Evolutionary conservation across 2,113 vertebrate genomes (phyloP), one percentile per base, ranked within the genome.

Genomic region (Rhombomys opimus): DNA sequence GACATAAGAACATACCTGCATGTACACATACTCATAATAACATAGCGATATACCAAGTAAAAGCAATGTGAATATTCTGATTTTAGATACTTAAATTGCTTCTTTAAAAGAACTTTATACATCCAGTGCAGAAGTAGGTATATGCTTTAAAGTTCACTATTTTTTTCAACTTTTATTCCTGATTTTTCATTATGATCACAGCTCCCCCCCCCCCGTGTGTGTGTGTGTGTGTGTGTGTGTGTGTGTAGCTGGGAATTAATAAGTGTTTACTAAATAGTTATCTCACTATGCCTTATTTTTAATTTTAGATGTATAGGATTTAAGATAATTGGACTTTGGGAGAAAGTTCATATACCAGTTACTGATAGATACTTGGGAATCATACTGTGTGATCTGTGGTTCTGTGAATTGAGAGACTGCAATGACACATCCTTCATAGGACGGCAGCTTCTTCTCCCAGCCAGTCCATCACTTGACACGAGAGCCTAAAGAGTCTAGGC

Each of bases 21-120:
- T 15, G 23, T 17, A 63, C 57, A 84, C 11, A 41, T 27, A 41
- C 12, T 35, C 25, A 99, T 98, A 97, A 18, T 98, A 97, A 98
- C 98, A 17, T 81, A 14, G 30, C 3, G 54, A 54, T 87, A 54
- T 68, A 70, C 20, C 67, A 65, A 89, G 27, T 78, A 82, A 50
- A 88, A 73, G 5, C 18, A 80, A 12, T 93, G 27, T 38, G 12
- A 59, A n/a, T 73, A 57, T 65, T 25, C 23, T 91, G 46, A 80
- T 89, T 90, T 72, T 11, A 70, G 78, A 91, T 27, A 38, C 52
- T 93, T 88, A 27, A 41, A 22, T 73, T 32, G 97, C 75, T 77
- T 11, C 89, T 85, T 90, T 6, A 52, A 18, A 90, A 77, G 46
- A 63, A 81, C 85, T 81, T 94, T 91, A 87, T 1, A 38, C 70